Evolutionary conservation across 2,797 vertebrate genomes (phyloP).

Genomic region (Gymnoscopelus braueri): DNA sequence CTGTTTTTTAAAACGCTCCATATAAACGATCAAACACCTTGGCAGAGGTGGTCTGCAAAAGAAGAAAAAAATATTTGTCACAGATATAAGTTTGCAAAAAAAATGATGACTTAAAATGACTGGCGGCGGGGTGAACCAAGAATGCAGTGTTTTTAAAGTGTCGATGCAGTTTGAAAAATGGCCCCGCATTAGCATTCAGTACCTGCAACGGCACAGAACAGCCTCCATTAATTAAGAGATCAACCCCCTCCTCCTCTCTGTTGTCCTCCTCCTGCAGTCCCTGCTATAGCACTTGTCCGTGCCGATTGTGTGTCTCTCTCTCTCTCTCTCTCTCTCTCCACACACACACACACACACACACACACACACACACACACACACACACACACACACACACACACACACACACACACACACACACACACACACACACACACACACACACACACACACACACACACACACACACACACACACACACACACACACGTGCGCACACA

Average conservation of each 20-base stretch:
- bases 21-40: neutral
- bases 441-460: too few relatives aligned
- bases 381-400: too few relatives aligned
- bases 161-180: slow-evolving; percentile 67
- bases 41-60: neutral
- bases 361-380: too few relatives aligned
- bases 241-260: slow-evolving; percentile 64
- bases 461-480: too few relatives aligned
- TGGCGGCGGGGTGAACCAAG: slow-evolving; percentile 28
- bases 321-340: neutral
- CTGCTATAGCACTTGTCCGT: slow-evolving; percentile 68
- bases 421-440: too few relatives aligned
- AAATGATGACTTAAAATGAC: slow-evolving; percentile 18
- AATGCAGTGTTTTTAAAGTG: slow-evolving; percentile 40
- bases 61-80: neutral
- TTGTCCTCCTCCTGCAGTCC: slow-evolving; percentile 71
- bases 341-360: too few relatives aligned
- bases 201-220: slow-evolving; percentile 76
- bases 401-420: too few relatives aligned
- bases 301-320: slow-evolving; percentile 59
- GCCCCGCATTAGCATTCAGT: slow-evolving; percentile 74
- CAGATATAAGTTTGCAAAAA: slow-evolving; percentile 7
- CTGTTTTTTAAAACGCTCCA: neutral
- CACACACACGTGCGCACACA: too few relatives aligned
- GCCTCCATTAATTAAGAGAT: slow-evolving; percentile 84